A percentile compares a stretch with the other conserved stretches of the same genome.
Evolutionary conservation across 1,140 invertebrate genomes (phyloP).

Genomic region (Apis florea): DNA sequence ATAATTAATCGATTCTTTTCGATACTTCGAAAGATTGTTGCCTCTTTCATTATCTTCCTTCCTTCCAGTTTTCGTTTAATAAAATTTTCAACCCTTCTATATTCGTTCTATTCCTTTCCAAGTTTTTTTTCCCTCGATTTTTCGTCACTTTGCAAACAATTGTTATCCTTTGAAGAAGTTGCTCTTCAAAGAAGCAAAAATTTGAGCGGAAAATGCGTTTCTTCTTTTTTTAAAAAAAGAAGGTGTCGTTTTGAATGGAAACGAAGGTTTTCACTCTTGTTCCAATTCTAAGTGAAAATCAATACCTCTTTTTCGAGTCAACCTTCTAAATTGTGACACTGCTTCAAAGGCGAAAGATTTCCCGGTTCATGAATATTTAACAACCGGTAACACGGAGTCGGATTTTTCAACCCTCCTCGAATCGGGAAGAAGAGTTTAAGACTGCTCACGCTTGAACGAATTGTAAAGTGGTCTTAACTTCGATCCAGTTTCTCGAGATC

Average conservation of each 20-base stretch:
- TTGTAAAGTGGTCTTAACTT: constrained; percentile 40
- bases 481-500: constrained; percentile 37
- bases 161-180: not conserved
- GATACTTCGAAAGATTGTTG: no score
- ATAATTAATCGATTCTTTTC: not conserved
- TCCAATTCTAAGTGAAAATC: constrained; percentile 36
- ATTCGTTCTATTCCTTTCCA: not conserved
- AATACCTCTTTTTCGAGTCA: constrained; percentile 13
- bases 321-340: constrained; percentile 20
- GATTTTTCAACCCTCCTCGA: not conserved
- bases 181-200: not conserved
- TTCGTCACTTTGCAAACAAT: not conserved
- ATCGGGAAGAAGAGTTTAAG: constrained; percentile 9
- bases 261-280: constrained; percentile 5
- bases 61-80: not conserved
- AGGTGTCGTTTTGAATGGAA: not conserved
- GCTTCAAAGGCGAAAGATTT: constrained; percentile 37
- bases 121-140: not conserved
- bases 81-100: not conserved
- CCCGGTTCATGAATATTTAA: constrained; percentile 49
- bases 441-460: constrained; percentile 33
- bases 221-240: no score
- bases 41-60: not conserved
- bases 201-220: not conserved
- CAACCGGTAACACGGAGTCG: constrained; percentile 13